These are phyloP conservation scores for Acrocephalus kingi DNA, from an alignment of 2,113 vertebrate species.

Conservation along the genomic window DNA sequence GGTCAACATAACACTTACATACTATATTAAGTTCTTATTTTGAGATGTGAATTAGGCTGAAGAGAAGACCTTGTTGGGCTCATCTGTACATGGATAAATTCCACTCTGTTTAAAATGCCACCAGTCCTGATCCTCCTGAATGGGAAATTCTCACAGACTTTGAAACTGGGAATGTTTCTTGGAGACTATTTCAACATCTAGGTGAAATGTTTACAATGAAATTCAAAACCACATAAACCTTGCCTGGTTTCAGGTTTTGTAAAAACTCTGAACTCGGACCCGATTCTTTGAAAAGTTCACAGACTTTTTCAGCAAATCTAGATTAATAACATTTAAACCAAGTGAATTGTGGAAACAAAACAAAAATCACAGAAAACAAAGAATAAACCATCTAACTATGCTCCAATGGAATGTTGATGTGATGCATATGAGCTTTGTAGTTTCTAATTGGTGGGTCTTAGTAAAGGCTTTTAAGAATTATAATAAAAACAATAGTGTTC, in stretches of 20 bases:
- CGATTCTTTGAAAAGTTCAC: constrained; percentile 27
- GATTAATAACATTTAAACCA: constrained; percentile 46
- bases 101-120: constrained; percentile 13
- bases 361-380: constrained; percentile 12
- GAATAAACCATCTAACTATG: constrained; percentile 59
- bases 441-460: constrained; percentile 20
- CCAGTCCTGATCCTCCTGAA: constrained; percentile 58
- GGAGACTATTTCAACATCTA: constrained; percentile 66
- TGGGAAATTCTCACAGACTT: constrained; percentile 65
- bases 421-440: not conserved
- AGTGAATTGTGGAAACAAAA: constrained; percentile 63
- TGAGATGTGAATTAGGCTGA: not conserved
- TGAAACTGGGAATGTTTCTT: constrained; percentile 58
- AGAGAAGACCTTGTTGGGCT: constrained; percentile 10
- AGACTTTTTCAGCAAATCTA: constrained; percentile 34
- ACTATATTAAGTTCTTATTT: constrained; percentile 13
- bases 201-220: constrained; percentile 33
- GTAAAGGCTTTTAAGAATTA: constrained; percentile 52
- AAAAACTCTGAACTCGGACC: constrained; percentile 57
- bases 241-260: constrained; percentile 31
- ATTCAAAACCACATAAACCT: constrained; percentile 50
- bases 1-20: not conserved
- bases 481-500: constrained; percentile 29
- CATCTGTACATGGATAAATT: not conserved
- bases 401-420: not conserved